Evolutionary conservation across 2,888 invertebrate genomes (phyloP), one percentile per base, ranked within the genome.

Genomic region (Patella caerulea): DNA sequence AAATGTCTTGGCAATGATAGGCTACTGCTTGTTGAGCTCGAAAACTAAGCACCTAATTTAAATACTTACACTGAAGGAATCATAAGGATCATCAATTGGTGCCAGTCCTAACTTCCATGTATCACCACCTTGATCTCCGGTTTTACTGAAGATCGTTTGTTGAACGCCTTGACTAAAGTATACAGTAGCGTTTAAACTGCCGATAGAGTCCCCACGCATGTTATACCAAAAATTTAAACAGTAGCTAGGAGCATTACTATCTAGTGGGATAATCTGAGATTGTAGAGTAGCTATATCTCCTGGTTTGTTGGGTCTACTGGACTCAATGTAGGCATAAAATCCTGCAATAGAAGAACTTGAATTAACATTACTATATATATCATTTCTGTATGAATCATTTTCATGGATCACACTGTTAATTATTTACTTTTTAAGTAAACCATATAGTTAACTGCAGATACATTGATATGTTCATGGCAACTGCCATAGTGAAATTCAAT

Each of bases 151-250:
- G 4, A 82, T 59, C 1, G 74, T 52, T 24, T n/a, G 15, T 3
- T 69, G 24, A n/a, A 34, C 7, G 3, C 78, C 77, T 65, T 77
- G 81, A 69, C 80, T 45, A 29, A 74, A 76, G 59, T 82, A 77
- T 55, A 85, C 78, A 45, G 82, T 82, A n/a, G 88, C 80, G n/a
- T 84, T 87, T 65, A 90, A 85, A 9, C 82, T 74, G 2, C 89
- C 90, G 9, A 88, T 85, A 79, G 78, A 81, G 15, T 74, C 71
- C 0, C 89, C 90, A 79, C 86, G 84, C 88, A 90, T 90, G 82
- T 87, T 83, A 80, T 89, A 89, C 89, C 89, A 90, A 87, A 90
- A 90, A 9, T 81, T 83, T 75, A 89, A 83, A 79, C 90, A 90
- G 75, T 83, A 88, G 56, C 77, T 45, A 17, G 77, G 72, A 12